A percentile compares a stretch with the other conserved stretches of the same genome.
Conservation (phyloP, 2,888 invertebrate genomes). For the Caenorhabditis sp. region DNA sequence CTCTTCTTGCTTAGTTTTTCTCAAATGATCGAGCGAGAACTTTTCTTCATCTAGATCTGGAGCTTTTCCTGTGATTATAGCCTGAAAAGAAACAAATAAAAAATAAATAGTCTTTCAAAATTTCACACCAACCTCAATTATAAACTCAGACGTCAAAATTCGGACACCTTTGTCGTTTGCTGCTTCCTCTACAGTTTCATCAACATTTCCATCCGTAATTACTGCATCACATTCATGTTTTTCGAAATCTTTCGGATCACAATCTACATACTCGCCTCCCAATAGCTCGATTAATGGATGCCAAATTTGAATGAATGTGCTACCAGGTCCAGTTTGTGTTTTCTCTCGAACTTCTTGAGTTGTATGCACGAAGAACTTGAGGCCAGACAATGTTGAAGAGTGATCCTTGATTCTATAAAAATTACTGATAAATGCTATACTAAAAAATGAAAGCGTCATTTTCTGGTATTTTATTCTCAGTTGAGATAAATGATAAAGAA, state of each 20-base stretch:
- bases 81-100: background rate
- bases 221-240: constrained; percentile 63
- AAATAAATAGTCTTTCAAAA: background rate
- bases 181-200: constrained; percentile 59
- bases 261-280: constrained; percentile 47
- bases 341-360: constrained; percentile 18
- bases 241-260: constrained; percentile 13
- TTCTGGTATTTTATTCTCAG: too few relatives aligned
- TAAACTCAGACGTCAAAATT: constrained; percentile 26
- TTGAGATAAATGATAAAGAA: too few relatives aligned
- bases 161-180: constrained; percentile 50
- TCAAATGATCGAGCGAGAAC: background rate
- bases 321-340: constrained; percentile 17
- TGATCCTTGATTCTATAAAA: constrained; percentile 51
- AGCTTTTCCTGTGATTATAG: background rate
- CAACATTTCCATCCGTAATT: constrained; percentile 72
- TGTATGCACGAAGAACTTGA: constrained; percentile 58
- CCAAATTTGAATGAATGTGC: constrained; percentile 66
- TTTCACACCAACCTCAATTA: background rate
- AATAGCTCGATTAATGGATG: constrained; percentile 61
- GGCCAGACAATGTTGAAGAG: constrained; percentile 53
- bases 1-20: background rate
- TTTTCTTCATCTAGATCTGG: background rate
- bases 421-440: constrained; percentile 10
- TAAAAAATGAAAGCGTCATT: too few relatives aligned